These are phyloP conservation scores for Falco punctatus DNA, from an alignment of 2,113 vertebrate genomes.

Conservation along the genomic window DNA sequence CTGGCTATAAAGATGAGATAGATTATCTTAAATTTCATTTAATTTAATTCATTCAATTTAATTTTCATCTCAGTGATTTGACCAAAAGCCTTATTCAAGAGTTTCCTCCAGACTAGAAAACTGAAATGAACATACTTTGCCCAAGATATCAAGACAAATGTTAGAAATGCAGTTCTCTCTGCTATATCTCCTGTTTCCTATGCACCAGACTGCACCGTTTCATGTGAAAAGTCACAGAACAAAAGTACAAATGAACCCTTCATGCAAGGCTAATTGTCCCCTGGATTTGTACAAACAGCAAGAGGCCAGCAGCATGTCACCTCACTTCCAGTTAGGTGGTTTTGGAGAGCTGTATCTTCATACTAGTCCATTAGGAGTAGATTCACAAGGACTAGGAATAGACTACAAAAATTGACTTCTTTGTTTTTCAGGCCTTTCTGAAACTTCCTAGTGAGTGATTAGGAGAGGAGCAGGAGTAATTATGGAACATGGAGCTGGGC, in stretches of 20 bases:
- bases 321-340: not conserved
- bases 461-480: not conserved
- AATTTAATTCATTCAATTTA: too few species aligned
- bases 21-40: not conserved
- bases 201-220: not conserved
- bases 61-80: not conserved
- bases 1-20: not conserved
- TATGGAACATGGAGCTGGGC: accelerated
- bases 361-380: not conserved
- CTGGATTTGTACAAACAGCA: not conserved
- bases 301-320: not conserved
- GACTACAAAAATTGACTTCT: not conserved
- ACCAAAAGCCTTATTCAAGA: not conserved
- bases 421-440: not conserved
- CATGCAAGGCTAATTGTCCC: not conserved
- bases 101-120: not conserved
- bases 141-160: not conserved
- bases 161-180: not conserved
- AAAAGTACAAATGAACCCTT: not conserved
- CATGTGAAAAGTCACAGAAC: not conserved
- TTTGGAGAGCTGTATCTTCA: not conserved
- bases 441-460: not conserved
- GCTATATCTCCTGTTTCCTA: not conserved
- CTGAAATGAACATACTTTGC: not conserved
- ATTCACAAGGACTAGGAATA: not conserved